A percentile compares a stretch with the other conserved stretches of the same genome.
These are phyloP conservation scores for Oncorhynchus gorbuscha DNA, from an alignment of 2,113 vertebrate genomes.

Conservation along the genomic window DNA sequence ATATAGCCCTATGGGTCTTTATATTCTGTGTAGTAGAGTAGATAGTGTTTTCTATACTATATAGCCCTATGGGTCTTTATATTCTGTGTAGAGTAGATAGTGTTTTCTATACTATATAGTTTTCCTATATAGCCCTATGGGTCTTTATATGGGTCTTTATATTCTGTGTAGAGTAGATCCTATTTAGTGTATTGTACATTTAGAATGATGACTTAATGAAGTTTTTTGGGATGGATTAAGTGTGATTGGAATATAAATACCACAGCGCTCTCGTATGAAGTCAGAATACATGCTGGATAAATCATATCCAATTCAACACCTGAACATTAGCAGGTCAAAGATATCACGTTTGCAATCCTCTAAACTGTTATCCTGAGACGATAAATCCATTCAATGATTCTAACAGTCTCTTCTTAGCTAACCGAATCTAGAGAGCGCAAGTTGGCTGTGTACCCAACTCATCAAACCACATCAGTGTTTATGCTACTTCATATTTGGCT, in stretches of 20 bases:
- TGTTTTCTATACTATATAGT: too few relatives aligned
- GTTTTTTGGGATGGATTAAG: neutral
- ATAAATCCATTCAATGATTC: conserved; percentile 46
- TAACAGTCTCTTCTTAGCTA: conserved; percentile 22
- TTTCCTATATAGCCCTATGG: too few relatives aligned
- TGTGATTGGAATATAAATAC: neutral
- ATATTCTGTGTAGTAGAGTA: too few relatives aligned
- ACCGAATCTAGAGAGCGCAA: conserved; percentile 30
- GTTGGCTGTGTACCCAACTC: conserved; percentile 16
- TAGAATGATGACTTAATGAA: too few relatives aligned
- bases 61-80: too few relatives aligned
- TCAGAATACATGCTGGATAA: conserved; percentile 26
- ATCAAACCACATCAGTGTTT: conserved; percentile 8
- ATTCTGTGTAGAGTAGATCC: too few relatives aligned
- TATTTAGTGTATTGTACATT: too few relatives aligned
- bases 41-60: too few relatives aligned
- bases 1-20: too few relatives aligned
- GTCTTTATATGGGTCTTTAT: too few relatives aligned
- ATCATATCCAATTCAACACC: conserved; percentile 19
- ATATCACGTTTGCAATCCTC: conserved; percentile 26
- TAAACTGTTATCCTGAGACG: conserved; percentile 38
- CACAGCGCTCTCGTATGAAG: neutral
- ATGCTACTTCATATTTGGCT: conserved; percentile 7
- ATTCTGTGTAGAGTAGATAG: too few relatives aligned
- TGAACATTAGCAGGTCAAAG: conserved; percentile 35